Conservation (phyloP, 1,140 invertebrate species). For the Drosophila subpulchrella region DNA sequence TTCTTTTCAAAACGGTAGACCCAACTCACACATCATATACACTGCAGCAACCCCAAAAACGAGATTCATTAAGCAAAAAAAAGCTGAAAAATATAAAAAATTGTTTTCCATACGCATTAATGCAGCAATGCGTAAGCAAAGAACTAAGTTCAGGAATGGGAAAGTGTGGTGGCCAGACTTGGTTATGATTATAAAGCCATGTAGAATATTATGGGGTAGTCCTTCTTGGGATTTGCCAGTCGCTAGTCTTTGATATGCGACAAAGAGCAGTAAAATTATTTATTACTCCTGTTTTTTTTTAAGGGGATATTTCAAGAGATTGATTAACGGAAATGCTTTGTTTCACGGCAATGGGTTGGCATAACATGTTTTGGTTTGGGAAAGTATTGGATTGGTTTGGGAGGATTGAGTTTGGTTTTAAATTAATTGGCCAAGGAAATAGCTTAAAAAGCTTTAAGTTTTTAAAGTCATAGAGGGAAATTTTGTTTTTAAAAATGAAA, state of each 20-base stretch:
- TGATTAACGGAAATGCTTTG: constrained; percentile 40
- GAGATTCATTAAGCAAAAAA: constrained; percentile 46
- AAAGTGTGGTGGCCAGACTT: constrained; percentile 21
- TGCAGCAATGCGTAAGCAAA: constrained; percentile 72
- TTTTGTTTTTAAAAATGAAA: no score
- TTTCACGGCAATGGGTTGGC: constrained; percentile 7
- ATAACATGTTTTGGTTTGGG: not conserved
- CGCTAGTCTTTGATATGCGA: constrained; percentile 39
- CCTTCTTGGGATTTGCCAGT: constrained; percentile 23
- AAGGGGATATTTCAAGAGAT: constrained; percentile 11
- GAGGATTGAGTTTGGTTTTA: not conserved
- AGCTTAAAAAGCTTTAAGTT: no score
- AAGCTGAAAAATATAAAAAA: constrained; percentile 32
- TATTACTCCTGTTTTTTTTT: constrained; percentile 10
- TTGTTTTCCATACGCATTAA: constrained; percentile 82
- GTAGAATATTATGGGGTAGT: constrained; percentile 12
- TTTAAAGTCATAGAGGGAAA: no score
- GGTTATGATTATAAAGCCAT: constrained; percentile 30
- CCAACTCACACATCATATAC: constrained; percentile 17
- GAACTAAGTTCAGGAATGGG: constrained; percentile 3
- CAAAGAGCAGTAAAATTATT: constrained; percentile 26
- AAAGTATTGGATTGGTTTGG: not conserved
- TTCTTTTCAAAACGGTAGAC: constrained; percentile 58
- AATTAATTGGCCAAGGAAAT: not conserved
- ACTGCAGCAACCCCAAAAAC: constrained; percentile 59